A percentile compares a stretch with the other conserved stretches of the same genome.
Conservation (phyloP, 2,113 vertebrate genomes). For the Protobothrops flavoviridis region DNA sequence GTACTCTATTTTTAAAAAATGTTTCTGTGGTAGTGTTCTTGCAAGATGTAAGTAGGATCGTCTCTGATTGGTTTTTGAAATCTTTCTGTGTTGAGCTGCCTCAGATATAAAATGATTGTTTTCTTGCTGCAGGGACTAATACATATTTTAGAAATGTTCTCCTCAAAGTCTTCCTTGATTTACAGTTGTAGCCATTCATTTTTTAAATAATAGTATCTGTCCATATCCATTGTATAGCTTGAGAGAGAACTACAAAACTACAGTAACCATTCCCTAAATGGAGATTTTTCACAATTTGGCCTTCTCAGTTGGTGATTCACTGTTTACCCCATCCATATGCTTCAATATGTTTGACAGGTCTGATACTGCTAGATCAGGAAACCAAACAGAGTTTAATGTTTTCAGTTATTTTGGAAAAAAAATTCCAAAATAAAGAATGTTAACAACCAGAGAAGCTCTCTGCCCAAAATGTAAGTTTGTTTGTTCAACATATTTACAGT, state of each 20-base stretch:
- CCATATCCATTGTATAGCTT: background rate
- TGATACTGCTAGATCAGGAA: conserved; percentile 23
- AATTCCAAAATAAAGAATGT: conserved; percentile 47
- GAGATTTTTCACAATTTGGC: background rate
- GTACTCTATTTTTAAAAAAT: background rate
- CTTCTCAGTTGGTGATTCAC: background rate
- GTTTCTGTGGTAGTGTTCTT: background rate
- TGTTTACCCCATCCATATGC: background rate
- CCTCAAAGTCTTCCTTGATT: conserved; percentile 19
- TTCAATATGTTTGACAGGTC: background rate
- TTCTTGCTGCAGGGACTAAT: background rate
- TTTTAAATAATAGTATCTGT: conserved; percentile 42
- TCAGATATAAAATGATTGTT: background rate
- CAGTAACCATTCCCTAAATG: conserved; percentile 1
- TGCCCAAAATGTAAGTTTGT: background rate
- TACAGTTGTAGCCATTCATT: conserved; percentile 23
- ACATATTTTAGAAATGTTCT: background rate
- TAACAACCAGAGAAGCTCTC: conserved; percentile 48
- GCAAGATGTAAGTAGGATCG: background rate
- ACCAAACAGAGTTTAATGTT: conserved; percentile 43
- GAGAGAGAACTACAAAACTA: conserved; percentile 10
- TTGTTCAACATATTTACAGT: background rate
- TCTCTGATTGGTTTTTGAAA: background rate
- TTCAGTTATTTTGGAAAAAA: conserved; percentile 32
- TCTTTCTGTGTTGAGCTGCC: background rate